phyloP scores from a whole-genome alignment of 2,113 vertebrate species.

The Hiodon tergisus region DNA sequence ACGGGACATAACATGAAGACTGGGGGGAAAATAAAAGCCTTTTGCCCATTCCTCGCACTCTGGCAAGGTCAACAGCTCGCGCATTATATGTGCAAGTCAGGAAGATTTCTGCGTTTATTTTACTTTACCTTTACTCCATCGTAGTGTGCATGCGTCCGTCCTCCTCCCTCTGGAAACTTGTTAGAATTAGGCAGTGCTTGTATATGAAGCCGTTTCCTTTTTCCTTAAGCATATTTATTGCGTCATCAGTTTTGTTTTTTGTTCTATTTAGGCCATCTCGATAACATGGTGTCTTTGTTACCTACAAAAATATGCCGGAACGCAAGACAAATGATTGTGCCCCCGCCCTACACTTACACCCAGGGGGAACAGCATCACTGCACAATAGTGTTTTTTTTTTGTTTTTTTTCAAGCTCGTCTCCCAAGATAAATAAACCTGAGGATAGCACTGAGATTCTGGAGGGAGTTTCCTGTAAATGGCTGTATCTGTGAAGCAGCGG shows the following conservation, averaged over 20 bases:
- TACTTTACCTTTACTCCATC: too few species aligned
- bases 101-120: too few species aligned
- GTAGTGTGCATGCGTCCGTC: background rate
- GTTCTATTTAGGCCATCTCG: background rate
- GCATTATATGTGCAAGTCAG: too few species aligned
- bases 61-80: too few species aligned
- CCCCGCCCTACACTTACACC: background rate
- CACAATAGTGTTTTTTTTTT: background rate
- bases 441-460: background rate
- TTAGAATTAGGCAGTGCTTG: background rate
- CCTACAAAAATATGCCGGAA: slow-evolving; percentile 6
- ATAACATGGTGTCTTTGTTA: background rate
- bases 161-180: too few species aligned
- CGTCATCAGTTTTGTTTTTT: background rate
- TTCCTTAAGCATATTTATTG: slow-evolving; percentile 7
- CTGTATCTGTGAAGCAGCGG: background rate
- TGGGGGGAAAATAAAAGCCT: too few species aligned
- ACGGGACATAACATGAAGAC: too few species aligned
- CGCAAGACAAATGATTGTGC: background rate
- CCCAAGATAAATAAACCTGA: slow-evolving; percentile 14
- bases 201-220: background rate
- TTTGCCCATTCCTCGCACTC: too few species aligned
- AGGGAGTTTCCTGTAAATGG: background rate
- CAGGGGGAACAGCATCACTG: background rate
- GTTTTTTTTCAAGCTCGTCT: background rate